Conservation (phyloP, 2,113 vertebrate species). For the Anarhynchus alexandrinus region DNA sequence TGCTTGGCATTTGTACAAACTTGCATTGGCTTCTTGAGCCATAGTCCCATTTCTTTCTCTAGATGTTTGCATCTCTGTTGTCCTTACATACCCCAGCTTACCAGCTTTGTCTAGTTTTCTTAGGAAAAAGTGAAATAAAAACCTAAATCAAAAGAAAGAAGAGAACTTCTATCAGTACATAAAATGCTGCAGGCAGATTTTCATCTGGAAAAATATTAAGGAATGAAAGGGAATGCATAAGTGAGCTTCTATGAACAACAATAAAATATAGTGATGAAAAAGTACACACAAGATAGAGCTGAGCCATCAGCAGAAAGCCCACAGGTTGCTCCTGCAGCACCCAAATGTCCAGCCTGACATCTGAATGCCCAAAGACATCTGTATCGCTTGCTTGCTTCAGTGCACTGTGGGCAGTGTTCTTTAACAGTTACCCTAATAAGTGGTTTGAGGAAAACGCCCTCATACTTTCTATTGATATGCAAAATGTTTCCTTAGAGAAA, state of each 20-base stretch:
- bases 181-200: slow-evolving; percentile 71
- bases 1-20: background rate
- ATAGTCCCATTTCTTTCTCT: background rate
- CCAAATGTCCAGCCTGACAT: background rate
- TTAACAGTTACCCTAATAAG: background rate
- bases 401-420: background rate
- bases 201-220: slow-evolving; percentile 61
- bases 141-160: background rate
- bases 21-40: background rate
- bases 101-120: slow-evolving; percentile 51
- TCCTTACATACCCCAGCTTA: slow-evolving; percentile 62
- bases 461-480: background rate
- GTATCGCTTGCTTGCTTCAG: background rate
- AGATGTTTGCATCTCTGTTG: slow-evolving; percentile 34
- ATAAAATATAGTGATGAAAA: slow-evolving; percentile 43
- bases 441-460: background rate
- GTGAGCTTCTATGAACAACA: slow-evolving; percentile 47
- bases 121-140: slow-evolving; percentile 58
- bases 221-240: slow-evolving; percentile 72
- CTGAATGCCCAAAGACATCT: background rate
- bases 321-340: background rate
- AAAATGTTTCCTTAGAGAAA: slow-evolving; percentile 32
- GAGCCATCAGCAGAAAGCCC: slow-evolving; percentile 14
- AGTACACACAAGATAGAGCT: slow-evolving; percentile 6
- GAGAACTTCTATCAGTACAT: slow-evolving; percentile 58